Base-by-base conservation (phyloP, 2,797 vertebrate genomes). In the Sebastes kiyomatsui region DNA sequence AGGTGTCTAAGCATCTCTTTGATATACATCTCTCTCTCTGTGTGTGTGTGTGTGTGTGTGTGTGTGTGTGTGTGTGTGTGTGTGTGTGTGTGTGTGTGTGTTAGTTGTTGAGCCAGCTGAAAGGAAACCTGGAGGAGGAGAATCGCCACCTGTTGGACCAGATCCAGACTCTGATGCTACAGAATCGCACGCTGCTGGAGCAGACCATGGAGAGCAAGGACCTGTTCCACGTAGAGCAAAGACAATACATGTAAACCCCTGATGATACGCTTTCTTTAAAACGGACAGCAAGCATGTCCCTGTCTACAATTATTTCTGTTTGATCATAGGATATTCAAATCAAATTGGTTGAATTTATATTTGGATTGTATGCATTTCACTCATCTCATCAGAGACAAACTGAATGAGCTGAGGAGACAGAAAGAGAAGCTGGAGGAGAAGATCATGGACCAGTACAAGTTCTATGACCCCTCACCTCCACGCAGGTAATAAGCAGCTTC, bases 201-300 rank as follows among this genome's bases (percentile, higher is more conserved):
- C 98, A 99, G 93, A 99, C 97, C 71, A 99, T 99, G 98, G 98
- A 99, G 95, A 99, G 98, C 97, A 99, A 99, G 91, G 98, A 99
- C 93, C 96, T 99, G 82, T 99, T 98, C 93, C 97, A 99, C 6
- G 98, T 99, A 11, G 98, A 99, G 86, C 98, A 99, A 94, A 97
- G 98, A 93, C 98, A 99, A 77, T 99, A 99, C 94, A 99, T 99
- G 99, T 99, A 95, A 89, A 96, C 13, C 3, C 13, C 6, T 11
- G 20, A 20, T 52, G 11, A 49, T 13, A 1, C 2, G 1, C 49
- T 18, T 52, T 58, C 8, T 33, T 35, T 27, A 2, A 32, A 65
- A 32, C 5, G 0, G 16, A 68, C n/a, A 4, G 20, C 22, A 38
- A 27, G 49, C 6, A 12, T 14, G 16, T 67, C 23, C 16, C 30